Percentiles rank a stretch among this genome's conserved stretches.
These are phyloP conservation scores for Pluvianellus socialis DNA, from an alignment of 2,113 vertebrate species.

Conservation along the genomic window DNA sequence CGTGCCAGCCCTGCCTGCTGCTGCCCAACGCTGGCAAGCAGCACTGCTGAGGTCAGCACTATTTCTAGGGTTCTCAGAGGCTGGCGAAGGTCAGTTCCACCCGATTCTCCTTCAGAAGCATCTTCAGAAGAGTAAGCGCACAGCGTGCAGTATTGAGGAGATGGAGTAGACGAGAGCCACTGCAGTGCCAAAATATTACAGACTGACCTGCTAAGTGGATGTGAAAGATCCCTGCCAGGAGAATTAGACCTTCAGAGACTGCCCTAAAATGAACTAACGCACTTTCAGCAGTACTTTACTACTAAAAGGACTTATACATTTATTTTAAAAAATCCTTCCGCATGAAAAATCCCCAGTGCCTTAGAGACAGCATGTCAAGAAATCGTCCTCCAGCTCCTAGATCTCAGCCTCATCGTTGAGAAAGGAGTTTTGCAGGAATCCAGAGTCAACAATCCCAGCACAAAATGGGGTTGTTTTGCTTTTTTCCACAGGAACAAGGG, in stretches of 20 bases:
- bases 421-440: background rate
- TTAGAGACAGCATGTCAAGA: background rate
- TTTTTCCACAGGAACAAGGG: background rate
- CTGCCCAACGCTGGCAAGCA: background rate
- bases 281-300: background rate
- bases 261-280: background rate
- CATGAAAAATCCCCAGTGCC: background rate
- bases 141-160: accelerated
- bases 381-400: background rate
- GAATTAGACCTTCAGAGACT: background rate
- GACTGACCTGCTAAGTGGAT: background rate
- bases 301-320: background rate
- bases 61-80: background rate
- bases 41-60: background rate
- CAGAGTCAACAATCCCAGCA: background rate
- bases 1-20: background rate
- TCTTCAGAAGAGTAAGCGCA: background rate
- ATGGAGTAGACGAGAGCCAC: background rate
- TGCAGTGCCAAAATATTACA: background rate
- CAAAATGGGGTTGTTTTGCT: background rate
- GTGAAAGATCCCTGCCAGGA: background rate
- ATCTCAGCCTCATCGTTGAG: background rate
- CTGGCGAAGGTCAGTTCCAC: background rate
- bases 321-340: background rate
- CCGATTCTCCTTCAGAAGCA: background rate